Evolutionary conservation across 2,113 vertebrate species (phyloP).

Genomic region (Oriolus oriolus): DNA sequence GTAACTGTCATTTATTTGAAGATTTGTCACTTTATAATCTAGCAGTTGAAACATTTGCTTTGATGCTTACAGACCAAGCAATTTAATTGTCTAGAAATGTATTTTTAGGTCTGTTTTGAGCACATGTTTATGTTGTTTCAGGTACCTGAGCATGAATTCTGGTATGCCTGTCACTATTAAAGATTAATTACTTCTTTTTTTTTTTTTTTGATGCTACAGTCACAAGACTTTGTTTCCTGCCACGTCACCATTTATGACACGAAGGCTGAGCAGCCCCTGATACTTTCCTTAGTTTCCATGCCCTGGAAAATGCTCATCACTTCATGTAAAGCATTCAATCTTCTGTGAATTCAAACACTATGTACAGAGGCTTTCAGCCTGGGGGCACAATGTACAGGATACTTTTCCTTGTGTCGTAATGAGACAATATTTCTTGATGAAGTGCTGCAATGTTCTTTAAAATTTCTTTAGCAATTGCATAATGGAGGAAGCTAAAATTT

Average conservation of each 20-base stretch:
- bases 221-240: background rate
- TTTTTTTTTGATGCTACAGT: background rate
- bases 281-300: background rate
- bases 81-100: background rate
- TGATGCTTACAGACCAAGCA: background rate
- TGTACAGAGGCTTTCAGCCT: background rate
- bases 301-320: background rate
- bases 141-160: background rate
- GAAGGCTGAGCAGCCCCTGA: background rate
- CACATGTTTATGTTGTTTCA: background rate
- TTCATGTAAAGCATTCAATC: background rate
- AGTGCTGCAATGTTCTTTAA: background rate
- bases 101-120: background rate
- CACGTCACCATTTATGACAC: fast-evolving
- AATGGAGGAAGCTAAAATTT: background rate
- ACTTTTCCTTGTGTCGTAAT: background rate
- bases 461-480: background rate
- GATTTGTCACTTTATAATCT: background rate
- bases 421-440: background rate
- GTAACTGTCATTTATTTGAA: background rate
- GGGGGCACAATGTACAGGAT: background rate
- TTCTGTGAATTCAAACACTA: background rate
- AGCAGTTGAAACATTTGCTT: background rate
- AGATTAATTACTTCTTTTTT: background rate
- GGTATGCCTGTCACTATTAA: background rate